Percentiles rank a stretch among this genome's conserved stretches.
phyloP scores from a whole-genome alignment of 2,888 invertebrate species.

The Chalcis sispes region DNA sequence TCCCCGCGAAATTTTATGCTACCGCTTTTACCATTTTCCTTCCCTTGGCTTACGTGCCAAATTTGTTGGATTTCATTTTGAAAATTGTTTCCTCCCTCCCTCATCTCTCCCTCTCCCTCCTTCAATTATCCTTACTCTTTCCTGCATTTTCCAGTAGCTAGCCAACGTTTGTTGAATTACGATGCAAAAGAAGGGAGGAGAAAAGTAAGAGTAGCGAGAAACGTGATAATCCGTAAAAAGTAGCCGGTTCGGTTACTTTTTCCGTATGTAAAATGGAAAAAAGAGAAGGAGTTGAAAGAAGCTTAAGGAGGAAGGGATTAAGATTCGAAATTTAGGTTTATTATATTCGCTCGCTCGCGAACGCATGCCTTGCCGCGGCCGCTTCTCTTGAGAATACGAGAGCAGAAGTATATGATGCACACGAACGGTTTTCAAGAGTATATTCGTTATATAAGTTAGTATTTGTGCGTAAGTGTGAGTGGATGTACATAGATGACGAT shows the following conservation, averaged over 20 bases:
- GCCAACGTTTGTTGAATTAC: constrained; percentile 20
- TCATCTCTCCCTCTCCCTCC: not conserved
- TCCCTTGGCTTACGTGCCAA: constrained; percentile 54
- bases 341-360: constrained; percentile 25
- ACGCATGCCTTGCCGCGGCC: no score
- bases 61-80: constrained; percentile 57
- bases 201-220: not conserved
- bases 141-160: not conserved
- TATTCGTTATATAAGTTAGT: constrained; percentile 40
- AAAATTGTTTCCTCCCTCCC: constrained; percentile 52
- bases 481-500: no score
- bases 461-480: no score
- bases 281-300: no score
- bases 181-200: constrained; percentile 13
- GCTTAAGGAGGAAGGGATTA: constrained; percentile 22
- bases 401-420: no score
- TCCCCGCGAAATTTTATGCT: constrained; percentile 48
- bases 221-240: constrained; percentile 45
- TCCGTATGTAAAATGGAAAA: not conserved
- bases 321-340: constrained; percentile 47
- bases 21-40: not conserved
- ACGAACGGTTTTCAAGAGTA: constrained; percentile 32
- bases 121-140: no score
- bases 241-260: constrained; percentile 38
- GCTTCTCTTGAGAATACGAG: no score